phyloP scores from a whole-genome alignment of 2,113 vertebrate genomes.

The Chaetorhynchus papuensis region DNA sequence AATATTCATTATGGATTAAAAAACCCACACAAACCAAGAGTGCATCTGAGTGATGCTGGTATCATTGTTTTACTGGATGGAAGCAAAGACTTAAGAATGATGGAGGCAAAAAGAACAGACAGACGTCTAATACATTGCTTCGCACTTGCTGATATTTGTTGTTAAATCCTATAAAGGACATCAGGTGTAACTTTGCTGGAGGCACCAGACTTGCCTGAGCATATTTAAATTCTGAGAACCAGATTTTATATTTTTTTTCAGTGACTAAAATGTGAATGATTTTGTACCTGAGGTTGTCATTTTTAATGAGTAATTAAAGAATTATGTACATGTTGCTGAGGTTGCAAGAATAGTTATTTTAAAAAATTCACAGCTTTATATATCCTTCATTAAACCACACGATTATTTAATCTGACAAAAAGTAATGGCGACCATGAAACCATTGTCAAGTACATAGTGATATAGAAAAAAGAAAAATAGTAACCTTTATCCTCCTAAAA shows the following conservation, averaged over 20 bases:
- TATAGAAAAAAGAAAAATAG: background rate
- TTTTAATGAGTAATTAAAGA: background rate
- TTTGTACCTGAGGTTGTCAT: background rate
- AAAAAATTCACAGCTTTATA: background rate
- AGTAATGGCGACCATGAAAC: background rate
- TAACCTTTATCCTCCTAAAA: background rate
- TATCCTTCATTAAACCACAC: background rate
- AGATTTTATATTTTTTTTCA: background rate
- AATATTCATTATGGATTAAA: background rate
- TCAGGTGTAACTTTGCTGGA: background rate
- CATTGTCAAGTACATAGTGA: background rate
- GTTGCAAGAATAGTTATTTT: background rate
- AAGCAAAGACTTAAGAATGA: background rate
- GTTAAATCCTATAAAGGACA: background rate
- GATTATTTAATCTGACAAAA: background rate
- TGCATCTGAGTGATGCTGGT: background rate
- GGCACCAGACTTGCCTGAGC: background rate
- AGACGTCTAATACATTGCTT: background rate
- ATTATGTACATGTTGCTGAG: background rate
- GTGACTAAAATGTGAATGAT: background rate
- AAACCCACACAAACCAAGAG: accelerated
- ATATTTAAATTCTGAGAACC: background rate
- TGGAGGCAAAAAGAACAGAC: background rate
- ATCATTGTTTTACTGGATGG: background rate
- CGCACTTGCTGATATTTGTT: background rate